A percentile compares a stretch with the other conserved stretches of the same genome.
Conservation (phyloP, 2,888 invertebrate genomes). For the Nezara viridula region DNA sequence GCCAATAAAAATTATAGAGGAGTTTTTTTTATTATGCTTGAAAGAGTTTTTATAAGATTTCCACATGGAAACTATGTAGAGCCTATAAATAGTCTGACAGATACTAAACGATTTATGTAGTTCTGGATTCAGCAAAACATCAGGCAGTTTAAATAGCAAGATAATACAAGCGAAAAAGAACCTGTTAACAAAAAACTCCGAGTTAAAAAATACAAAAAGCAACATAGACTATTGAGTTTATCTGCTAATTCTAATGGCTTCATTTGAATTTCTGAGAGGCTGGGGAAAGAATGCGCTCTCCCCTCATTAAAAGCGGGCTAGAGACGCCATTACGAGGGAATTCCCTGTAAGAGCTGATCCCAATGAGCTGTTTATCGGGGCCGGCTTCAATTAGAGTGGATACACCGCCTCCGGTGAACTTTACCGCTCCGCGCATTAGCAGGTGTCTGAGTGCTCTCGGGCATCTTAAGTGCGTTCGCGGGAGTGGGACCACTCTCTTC, state of each 20-base stretch:
- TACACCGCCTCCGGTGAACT: background rate
- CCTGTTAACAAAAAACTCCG: background rate
- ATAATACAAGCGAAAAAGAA: background rate
- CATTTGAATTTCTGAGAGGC: conserved; percentile 15
- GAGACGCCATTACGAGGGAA: background rate
- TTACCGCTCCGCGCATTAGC: conserved; percentile 8
- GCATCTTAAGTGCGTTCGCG: background rate
- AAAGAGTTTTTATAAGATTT: too few relatives aligned
- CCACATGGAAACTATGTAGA: too few relatives aligned
- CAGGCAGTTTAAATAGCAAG: background rate
- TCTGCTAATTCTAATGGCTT: conserved; percentile 34
- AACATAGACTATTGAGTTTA: background rate
- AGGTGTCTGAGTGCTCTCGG: conserved; percentile 27
- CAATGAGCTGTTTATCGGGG: background rate
- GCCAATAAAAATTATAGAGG: too few relatives aligned
- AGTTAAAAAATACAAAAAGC: background rate
- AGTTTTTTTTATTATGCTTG: too few relatives aligned
- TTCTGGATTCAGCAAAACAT: background rate
- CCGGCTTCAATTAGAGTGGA: background rate
- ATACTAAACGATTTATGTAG: background rate
- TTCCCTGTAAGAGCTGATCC: conserved; percentile 12
- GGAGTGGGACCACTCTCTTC: background rate
- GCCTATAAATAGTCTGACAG: too few relatives aligned
- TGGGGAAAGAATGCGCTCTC: background rate
- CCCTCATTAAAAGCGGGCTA: background rate